These are phyloP conservation scores for Zelostemma sp. DNA, from an alignment of 1,140 invertebrate species.

Conservation along the genomic window DNA sequence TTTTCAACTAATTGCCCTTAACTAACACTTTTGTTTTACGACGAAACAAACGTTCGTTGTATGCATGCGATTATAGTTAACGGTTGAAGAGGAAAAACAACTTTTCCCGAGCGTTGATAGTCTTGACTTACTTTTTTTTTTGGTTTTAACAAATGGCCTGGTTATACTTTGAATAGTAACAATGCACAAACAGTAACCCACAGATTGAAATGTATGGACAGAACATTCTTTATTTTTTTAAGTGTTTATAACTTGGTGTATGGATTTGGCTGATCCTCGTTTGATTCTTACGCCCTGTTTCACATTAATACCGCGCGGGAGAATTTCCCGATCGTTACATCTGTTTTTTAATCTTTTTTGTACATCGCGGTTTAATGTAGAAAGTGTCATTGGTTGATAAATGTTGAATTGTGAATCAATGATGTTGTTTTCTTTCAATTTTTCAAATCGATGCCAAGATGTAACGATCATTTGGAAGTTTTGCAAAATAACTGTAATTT, in stretches of 20 bases:
- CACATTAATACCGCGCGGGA: constrained; percentile 33
- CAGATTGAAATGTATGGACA: constrained; percentile 19
- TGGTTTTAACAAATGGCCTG: background rate
- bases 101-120: background rate
- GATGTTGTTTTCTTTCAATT: background rate
- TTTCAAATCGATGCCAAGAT: constrained; percentile 17
- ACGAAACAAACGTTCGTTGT: background rate
- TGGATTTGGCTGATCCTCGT: constrained; percentile 46
- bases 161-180: constrained; percentile 16
- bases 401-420: background rate
- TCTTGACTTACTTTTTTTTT: background rate
- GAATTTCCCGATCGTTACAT: constrained; percentile 30
- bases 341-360: constrained; percentile 14
- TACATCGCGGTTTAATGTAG: too few species aligned
- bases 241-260: constrained; percentile 48
- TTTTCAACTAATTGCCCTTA: background rate
- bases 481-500: constrained; percentile 17
- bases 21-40: background rate
- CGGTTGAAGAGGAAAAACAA: background rate
- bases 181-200: constrained; percentile 27
- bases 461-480: constrained; percentile 22
- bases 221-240: constrained; percentile 33
- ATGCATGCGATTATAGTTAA: constrained; percentile 1
- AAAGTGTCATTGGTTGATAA: background rate
- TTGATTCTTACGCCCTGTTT: constrained; percentile 38